These are phyloP conservation scores for Phaenicophaeus curvirostris DNA, from an alignment of 2,797 vertebrate genomes.

Conservation along the genomic window DNA sequence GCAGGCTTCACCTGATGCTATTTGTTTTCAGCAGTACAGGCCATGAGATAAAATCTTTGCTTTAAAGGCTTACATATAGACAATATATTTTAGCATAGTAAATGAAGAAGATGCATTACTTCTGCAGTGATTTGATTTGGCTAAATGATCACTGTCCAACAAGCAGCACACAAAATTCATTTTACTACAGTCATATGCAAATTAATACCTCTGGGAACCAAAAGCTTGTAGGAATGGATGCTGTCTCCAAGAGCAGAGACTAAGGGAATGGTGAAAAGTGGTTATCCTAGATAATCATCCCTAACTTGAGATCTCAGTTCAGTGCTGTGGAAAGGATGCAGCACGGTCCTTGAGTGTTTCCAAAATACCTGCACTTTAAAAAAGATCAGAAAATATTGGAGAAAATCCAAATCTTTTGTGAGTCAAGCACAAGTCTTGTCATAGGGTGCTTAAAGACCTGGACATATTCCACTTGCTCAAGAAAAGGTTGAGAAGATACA, in stretches of 20 bases:
- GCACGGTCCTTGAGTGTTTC: not conserved
- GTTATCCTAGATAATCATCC: not conserved
- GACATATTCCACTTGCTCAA: not conserved
- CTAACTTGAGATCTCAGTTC: not conserved
- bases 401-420: conserved; percentile 9
- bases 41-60: not conserved
- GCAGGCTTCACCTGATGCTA: not conserved
- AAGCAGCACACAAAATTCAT: conserved; percentile 13
- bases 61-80: not conserved
- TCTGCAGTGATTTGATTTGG: conserved; percentile 30
- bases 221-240: not conserved
- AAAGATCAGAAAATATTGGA: not conserved
- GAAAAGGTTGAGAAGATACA: not conserved
- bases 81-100: not conserved
- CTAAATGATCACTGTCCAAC: conserved; percentile 32
- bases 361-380: not conserved
- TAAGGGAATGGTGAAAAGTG: not conserved
- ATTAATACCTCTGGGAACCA: not conserved
- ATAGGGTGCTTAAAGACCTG: not conserved
- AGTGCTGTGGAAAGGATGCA: not conserved
- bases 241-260: not conserved
- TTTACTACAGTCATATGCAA: conserved; percentile 20
- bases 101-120: conserved; percentile 26
- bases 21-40: not conserved
- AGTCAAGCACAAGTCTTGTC: not conserved